These are phyloP conservation scores for Tupaia chinensis DNA, from an alignment of 2,113 vertebrate genomes.

Conservation along the genomic window DNA sequence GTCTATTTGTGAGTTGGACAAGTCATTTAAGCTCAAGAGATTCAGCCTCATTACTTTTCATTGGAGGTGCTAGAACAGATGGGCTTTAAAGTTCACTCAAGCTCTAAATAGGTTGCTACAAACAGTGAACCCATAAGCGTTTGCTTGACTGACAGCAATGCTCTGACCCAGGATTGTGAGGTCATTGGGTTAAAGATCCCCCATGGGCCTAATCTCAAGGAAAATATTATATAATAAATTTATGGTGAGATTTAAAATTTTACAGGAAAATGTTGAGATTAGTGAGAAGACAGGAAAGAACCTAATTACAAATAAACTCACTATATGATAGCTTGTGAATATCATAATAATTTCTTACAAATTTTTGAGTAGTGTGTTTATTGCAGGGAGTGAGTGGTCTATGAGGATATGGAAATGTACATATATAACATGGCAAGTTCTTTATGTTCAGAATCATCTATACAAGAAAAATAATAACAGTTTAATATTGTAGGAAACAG, in stretches of 20 bases:
- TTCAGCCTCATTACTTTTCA: constrained; percentile 7
- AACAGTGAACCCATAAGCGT: not conserved
- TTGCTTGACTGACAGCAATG: not conserved
- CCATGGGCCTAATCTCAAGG: not conserved
- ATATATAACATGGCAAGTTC: not conserved
- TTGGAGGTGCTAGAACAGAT: not conserved
- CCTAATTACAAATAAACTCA: not conserved
- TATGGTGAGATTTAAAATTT: not conserved
- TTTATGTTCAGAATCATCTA: not conserved
- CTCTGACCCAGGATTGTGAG: not conserved
- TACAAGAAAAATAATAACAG: not conserved
- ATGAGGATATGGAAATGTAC: not conserved
- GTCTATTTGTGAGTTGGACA: not conserved
- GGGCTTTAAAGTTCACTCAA: constrained; percentile 26
- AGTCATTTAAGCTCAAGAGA: not conserved
- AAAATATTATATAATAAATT: not conserved
- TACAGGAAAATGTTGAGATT: not conserved
- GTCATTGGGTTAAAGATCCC: not conserved
- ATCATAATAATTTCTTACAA: not conserved
- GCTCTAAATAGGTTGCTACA: not conserved
- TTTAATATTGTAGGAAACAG: not conserved
- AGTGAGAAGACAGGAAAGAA: not conserved
- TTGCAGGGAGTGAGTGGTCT: not conserved
- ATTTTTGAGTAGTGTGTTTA: not conserved
- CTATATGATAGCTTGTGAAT: not conserved